Evolutionary conservation across 1,140 invertebrate genomes (phyloP), one percentile per base, ranked within the genome.

Genomic region (Ericerus pela): DNA sequence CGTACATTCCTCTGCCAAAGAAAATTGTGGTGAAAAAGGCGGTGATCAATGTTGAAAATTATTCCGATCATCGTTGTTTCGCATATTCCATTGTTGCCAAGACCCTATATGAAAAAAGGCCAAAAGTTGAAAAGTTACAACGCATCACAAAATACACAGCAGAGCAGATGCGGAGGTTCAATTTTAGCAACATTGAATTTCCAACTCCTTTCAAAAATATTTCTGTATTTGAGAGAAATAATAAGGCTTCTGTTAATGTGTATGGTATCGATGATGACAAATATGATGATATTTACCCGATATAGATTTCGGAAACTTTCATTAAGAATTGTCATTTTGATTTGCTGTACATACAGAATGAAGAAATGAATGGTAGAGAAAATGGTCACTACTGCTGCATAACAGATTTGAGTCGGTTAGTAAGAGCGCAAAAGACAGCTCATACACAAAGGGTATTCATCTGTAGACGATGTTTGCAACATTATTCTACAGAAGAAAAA

Each of bases 31-130:
- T 11, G 14, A 53, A n/a, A 29, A 27, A 53, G n/a, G 51, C 51
- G 10, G 51, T 53, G 16, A 27, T 53, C 6, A 53, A 53, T 53
- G 27, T 53, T 12, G 10, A 29, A n/a, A 53, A 53, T 29, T 5
- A 22, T 6, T 5, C 4, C 37, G 51, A 53, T 30, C 28, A 53
- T 29, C 16, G 16, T 5, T 53, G 51, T 30, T 53, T 53, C 18
- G 28, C 24, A 3, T 53, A 28, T 14, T 26, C 24, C 6, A 29
- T 53, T 4, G 14, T 53, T n/a, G 2, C 24, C 20, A 27, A 20
- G 16, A 16, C 16, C n/a, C 16, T 22, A 4, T 14, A 16, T 26
- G 43, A 14, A 4, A n/a, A 51, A 8, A n/a, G 6, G 38, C 6
- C 16, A 20, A 26, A 8, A 51, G 2, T 2, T 11, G 3, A n/a